phyloP scores from a whole-genome alignment of 64 coral and sea anemone species.

The Catalaphyllia jardinei region DNA sequence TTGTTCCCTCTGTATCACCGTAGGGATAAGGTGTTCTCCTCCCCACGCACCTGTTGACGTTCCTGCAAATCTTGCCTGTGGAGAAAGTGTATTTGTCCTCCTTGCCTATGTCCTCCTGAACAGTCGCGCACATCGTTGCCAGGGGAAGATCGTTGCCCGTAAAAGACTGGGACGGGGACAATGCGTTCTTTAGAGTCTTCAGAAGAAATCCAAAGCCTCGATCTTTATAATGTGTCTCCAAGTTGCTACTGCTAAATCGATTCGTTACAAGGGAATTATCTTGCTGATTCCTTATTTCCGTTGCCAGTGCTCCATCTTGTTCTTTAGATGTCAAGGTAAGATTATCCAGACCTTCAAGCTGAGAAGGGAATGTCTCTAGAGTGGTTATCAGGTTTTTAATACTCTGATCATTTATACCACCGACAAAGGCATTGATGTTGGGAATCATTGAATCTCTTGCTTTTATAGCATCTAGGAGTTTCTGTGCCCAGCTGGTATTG shows the following conservation, averaged over 20 bases:
- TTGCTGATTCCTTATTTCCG: neutral
- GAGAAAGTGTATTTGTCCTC: slow-evolving; percentile 18
- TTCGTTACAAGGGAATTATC: neutral
- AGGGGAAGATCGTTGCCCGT: slow-evolving; percentile 15
- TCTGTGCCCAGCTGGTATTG: neutral
- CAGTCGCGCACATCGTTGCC: neutral
- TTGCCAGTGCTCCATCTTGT: neutral
- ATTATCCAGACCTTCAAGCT: neutral
- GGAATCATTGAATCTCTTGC: slow-evolving; percentile 8
- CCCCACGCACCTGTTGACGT: neutral
- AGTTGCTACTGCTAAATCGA: neutral
- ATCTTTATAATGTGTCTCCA: neutral
- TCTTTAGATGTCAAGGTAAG: neutral
- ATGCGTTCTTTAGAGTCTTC: neutral
- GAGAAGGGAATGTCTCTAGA: neutral
- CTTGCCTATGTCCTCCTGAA: slow-evolving; percentile 24
- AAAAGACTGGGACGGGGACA: neutral
- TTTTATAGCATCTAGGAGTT: neutral
- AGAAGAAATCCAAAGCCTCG: slow-evolving; percentile 40
- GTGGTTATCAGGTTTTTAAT: neutral
- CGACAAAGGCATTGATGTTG: neutral
- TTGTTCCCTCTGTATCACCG: slow-evolving; percentile 15
- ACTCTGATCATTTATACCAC: neutral
- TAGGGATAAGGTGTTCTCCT: neutral
- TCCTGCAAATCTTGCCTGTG: neutral